phyloP scores from a whole-genome alignment of 2,888 invertebrate genomes.

The Strigamia maritima region DNA sequence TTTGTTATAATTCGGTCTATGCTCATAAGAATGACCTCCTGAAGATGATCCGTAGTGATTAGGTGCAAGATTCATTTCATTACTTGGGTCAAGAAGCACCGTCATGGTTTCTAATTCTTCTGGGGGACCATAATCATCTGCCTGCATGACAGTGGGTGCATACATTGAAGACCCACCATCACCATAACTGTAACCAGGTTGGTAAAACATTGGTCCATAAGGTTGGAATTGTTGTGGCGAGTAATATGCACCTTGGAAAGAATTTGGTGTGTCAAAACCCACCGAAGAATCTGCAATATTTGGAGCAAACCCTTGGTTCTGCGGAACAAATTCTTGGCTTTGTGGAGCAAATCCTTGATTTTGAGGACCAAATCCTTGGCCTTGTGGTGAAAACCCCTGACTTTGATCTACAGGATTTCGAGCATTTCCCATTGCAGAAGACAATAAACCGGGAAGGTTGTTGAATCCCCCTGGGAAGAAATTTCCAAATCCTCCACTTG shows the following conservation, averaged over 20 bases:
- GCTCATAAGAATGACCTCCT: not conserved
- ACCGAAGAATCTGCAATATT: not conserved
- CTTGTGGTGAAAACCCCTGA: not conserved
- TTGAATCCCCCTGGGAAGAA: not conserved
- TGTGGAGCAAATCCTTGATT: not conserved
- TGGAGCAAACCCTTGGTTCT: not conserved
- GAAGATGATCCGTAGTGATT: not conserved
- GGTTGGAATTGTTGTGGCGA: conserved; percentile 14
- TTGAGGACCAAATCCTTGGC: not conserved
- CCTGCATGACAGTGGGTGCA: not conserved
- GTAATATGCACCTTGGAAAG: not conserved
- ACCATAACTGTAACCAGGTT: not conserved
- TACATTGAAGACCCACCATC: not conserved
- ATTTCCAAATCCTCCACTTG: not conserved
- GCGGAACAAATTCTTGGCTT: not conserved
- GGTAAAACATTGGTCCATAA: conserved; percentile 26
- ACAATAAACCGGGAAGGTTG: not conserved
- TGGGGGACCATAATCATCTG: not conserved
- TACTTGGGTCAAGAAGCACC: not conserved
- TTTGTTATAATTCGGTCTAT: not conserved
- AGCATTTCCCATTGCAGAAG: not conserved
- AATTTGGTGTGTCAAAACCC: not conserved
- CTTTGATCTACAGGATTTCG: not conserved
- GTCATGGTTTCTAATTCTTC: conserved; percentile 32
- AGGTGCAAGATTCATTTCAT: not conserved